Conservation (phyloP, 2,888 invertebrate genomes). For the Athetis lepigone region DNA sequence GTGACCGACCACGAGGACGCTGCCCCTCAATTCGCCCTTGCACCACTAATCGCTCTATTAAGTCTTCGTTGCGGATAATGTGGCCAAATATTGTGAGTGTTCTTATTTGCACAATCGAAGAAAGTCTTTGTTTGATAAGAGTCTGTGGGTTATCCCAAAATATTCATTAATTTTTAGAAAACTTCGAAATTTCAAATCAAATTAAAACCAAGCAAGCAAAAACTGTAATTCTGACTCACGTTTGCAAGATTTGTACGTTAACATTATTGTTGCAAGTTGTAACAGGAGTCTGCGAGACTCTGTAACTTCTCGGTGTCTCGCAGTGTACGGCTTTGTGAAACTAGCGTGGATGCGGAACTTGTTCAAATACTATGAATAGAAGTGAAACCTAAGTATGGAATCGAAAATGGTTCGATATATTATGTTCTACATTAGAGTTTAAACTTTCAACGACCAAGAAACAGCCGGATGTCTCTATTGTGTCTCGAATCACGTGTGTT, state of each 20-base stretch:
- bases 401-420: background rate
- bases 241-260: slow-evolving; percentile 15
- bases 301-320: slow-evolving; percentile 37
- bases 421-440: too few relatives aligned
- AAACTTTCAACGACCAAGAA: too few relatives aligned
- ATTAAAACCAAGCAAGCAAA: background rate
- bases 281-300: slow-evolving; percentile 45
- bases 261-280: slow-evolving; percentile 37
- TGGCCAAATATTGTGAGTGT: too few relatives aligned
- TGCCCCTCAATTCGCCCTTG: too few relatives aligned
- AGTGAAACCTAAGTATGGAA: background rate
- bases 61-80: too few relatives aligned
- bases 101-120: too few relatives aligned
- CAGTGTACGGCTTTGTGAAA: slow-evolving; percentile 38
- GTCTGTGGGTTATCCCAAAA: too few relatives aligned
- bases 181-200: background rate
- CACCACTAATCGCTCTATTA: too few relatives aligned
- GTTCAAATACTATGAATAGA: slow-evolving; percentile 10
- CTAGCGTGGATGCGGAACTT: slow-evolving; percentile 35
- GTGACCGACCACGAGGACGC: too few relatives aligned
- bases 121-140: too few relatives aligned
- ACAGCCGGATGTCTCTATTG: too few relatives aligned
- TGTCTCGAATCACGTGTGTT: too few relatives aligned
- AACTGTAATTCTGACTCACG: slow-evolving; percentile 6
- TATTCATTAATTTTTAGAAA: background rate